Conservation (phyloP, 2,888 invertebrate species). For the Drosophila sordidapex region DNA sequence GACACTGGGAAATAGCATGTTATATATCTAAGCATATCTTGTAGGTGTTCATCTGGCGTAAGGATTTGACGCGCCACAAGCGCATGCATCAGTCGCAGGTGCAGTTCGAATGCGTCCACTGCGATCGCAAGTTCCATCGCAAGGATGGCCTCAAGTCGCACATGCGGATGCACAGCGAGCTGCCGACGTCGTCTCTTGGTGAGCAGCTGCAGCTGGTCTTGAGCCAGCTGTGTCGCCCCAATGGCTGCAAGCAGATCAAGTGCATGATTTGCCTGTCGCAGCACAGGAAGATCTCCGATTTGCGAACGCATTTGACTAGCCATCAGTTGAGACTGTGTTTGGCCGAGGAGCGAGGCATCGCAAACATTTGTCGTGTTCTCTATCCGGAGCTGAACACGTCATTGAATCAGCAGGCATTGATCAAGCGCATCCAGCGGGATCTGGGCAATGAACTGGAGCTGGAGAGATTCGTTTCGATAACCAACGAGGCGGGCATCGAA, state of each 20-base stretch:
- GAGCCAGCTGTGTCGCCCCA: conserved; percentile 73
- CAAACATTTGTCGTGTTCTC: conserved; percentile 59
- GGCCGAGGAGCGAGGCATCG: conserved; percentile 37
- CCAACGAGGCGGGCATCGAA: conserved; percentile 83
- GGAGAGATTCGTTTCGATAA: conserved; percentile 82
- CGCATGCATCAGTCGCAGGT: conserved; percentile 87
- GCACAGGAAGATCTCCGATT: conserved; percentile 79
- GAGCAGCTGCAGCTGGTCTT: conserved; percentile 37
- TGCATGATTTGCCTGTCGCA: conserved; percentile 84
- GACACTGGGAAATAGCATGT: background rate
- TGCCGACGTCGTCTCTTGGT: conserved; percentile 5
- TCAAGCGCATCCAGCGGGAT: conserved; percentile 69
- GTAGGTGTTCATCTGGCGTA: conserved; percentile 87
- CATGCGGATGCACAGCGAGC: conserved; percentile 86
- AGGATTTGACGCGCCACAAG: conserved; percentile 88
- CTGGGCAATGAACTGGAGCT: conserved; percentile 50
- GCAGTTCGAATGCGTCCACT: conserved; percentile 86
- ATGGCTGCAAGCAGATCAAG: conserved; percentile 82
- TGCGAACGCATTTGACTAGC: conserved; percentile 77
- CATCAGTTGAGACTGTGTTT: conserved; percentile 71
- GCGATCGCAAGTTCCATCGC: conserved; percentile 87
- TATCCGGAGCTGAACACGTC: conserved; percentile 69
- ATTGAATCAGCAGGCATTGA: conserved; percentile 51
- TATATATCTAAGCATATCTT: background rate
- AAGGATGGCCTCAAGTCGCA: conserved; percentile 87